Evolutionary conservation across 2,888 invertebrate species (phyloP), one percentile per base, ranked within the genome.

Genomic region (Dexiosoma caninum): DNA sequence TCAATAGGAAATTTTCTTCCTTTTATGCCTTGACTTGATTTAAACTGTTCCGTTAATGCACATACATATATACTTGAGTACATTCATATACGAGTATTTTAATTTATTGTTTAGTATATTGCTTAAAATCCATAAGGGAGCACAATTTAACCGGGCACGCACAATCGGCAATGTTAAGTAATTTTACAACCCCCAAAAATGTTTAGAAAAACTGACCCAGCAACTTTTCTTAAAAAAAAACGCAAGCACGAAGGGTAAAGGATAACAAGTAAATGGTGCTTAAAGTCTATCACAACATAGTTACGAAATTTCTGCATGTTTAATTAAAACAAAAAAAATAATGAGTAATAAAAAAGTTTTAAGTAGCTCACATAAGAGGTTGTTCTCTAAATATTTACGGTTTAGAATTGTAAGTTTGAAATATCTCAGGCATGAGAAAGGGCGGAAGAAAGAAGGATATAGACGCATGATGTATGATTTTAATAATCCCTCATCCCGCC

Each of bases 111-210:
- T 59, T 71, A 30, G 42, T 49, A 32, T 10, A n/a, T n/a, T n/a
- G n/a, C n/a, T 5, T 6, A 32, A 42, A 32, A 23, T 1, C n/a
- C 27, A 16, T 42, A 44, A 42, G 55, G 49, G 49, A 51, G 62
- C 57, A 2, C 3, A 23, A 12, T 32, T 23, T 35, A 8, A 30
- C n/a, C 27, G 32, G 42, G 10, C 44, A 57, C 37, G 10, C 21
- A 35, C 70, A 40, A 27, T 37, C 37, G 59, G 49, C 55, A 16
- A 46, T 57, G 46, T 59, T 71, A 59, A 51, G 55, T 64, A 70
- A 66, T 64, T 64, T 78, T 66, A 71, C 71, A 71, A 78, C 66
- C 78, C 71, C 66, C 44, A 42, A n/a, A 42, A 46, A 53, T 59
- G n/a, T 60, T 77, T 16, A n/a, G 10, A 2, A 9, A 30, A 14